Conservation (phyloP, 2,797 vertebrate genomes). For the Dryobates pubescens region DNA sequence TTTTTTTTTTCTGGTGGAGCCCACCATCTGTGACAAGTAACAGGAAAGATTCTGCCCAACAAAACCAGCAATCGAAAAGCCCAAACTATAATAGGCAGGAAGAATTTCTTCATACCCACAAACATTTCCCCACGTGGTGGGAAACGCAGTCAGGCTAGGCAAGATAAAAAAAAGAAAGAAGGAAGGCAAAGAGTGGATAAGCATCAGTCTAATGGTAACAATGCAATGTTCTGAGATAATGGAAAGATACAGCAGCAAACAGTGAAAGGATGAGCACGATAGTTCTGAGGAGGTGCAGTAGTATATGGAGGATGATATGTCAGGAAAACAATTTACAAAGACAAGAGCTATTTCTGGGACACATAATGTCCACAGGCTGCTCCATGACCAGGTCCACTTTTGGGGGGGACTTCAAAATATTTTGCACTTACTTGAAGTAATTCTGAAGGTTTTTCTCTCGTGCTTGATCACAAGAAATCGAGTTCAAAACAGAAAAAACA, state of each 20-base stretch:
- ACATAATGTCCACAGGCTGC: conserved; percentile 30
- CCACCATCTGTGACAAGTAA: background rate
- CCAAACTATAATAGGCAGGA: background rate
- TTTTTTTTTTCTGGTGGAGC: background rate
- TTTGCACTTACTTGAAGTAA: background rate
- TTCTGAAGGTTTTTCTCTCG: conserved; percentile 3
- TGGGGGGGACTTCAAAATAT: background rate
- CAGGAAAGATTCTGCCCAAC: background rate
- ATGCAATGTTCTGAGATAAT: conserved; percentile 48
- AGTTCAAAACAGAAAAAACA: background rate
- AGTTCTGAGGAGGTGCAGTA: background rate
- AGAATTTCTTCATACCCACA: conserved; percentile 18
- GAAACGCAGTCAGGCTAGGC: conserved; percentile 29
- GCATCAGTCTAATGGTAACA: conserved; percentile 69
- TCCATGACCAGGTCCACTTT: background rate
- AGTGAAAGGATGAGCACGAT: conserved; percentile 29
- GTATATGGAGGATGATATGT: background rate
- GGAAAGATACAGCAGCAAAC: conserved; percentile 53
- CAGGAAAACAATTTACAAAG: background rate
- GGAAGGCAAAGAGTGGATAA: conserved; percentile 48
- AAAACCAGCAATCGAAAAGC: background rate
- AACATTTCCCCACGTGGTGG: background rate
- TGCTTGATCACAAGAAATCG: conserved; percentile 14
- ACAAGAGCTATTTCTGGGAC: conserved; percentile 25
- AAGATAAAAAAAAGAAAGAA: conserved; percentile 50